Base-by-base conservation (phyloP, 1,140 invertebrate species). In the Saxidomus purpurata region DNA sequence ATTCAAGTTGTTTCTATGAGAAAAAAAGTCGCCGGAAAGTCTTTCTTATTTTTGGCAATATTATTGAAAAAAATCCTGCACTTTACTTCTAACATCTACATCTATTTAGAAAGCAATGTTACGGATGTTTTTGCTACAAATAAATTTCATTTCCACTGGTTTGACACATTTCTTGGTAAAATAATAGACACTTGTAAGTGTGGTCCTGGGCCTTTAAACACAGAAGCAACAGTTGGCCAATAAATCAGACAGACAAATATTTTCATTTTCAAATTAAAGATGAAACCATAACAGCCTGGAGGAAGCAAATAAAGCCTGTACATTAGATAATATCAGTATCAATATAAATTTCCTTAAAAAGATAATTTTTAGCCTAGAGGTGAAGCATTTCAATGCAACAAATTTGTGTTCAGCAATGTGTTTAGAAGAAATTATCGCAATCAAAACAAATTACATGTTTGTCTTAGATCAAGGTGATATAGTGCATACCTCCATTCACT, bases 351-450 rank as follows among this genome's bases (percentile, higher is more conserved):
- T 63, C 59, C 25, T 63, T 63, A 63, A 25, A 25, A 63, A 25
- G 28, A 28, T 28, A 63, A 1, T 11, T 25, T 28, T 63, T 28
- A 25, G n/a, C 59, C 25, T 28, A 63, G n/a, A n/a, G 25, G 59
- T 25, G n/a, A 28, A 63, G n/a, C 59, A 63, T 63, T 63, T 28
- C 59, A 63, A 63, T 63, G 19, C 15, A 28, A 63, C 59, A 63
- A 63, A 38, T 71, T 38, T 15, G 34, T 55, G 47, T 52, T 59
- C 36, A 55, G 76, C 43, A 79, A 79, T 79, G 76, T 79, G 76
- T 47, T 55, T 79, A 52, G 11, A 79, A 34, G 76, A 79, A 79
- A 79, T 55, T 52, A 52, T 36, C n/a, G 6, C 31, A 34, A 28
- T 79, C 43, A 59, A 34, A 38, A 79, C 76, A 79, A 55, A 79